Base-by-base conservation (phyloP, 2,797 vertebrate genomes). In the Acipenser ruthenus region DNA sequence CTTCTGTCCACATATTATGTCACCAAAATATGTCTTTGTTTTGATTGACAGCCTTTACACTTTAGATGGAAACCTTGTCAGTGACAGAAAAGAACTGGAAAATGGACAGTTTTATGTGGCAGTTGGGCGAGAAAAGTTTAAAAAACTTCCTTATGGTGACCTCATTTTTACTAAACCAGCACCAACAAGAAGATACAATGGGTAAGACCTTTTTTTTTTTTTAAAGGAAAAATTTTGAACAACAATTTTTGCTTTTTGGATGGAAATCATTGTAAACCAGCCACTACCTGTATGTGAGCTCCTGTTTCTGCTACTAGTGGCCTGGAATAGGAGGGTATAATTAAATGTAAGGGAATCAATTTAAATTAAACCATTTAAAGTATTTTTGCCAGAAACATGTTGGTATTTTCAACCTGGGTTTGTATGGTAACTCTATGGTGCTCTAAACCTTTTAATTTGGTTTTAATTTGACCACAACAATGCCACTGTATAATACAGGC, bases 101-200 rank as follows among this genome's bases (percentile, higher is more conserved):
- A 92, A 90, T 0, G 93, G 96, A 18, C 94, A 97, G 77, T 93
- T 95, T 69, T 99, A 98, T 49, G 92, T 99, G 65, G 95, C 97
- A 6, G 94, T 92, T 7, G 96, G 97, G 67, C 91, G 94, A 84
- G 95, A 99, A 63, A 94, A 79, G 73, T 96, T 99, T 76, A 99
- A 95, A 82, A 95, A 88, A 72, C 80, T 98, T 69, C 88, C 93
- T 0, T 99, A 99, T 67, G 80, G 79, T 48, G 92, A 96, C 74
- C 73, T 94, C 6, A 84, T 96, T 11, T 95, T 95, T 65, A 84
- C 81, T 75, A 97, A 94, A 79, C 85, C 92, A 56, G 75, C 76
- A 66, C 81, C 85, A 8, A 68, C 73, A 13, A 90, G 87, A 78
- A 88, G 89, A 71, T 79, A 87, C 52, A 90, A 83, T 49, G 92